Evolutionary conservation across 2,797 vertebrate genomes (phyloP).

Genomic region (Tachyglossus aculeatus): DNA sequence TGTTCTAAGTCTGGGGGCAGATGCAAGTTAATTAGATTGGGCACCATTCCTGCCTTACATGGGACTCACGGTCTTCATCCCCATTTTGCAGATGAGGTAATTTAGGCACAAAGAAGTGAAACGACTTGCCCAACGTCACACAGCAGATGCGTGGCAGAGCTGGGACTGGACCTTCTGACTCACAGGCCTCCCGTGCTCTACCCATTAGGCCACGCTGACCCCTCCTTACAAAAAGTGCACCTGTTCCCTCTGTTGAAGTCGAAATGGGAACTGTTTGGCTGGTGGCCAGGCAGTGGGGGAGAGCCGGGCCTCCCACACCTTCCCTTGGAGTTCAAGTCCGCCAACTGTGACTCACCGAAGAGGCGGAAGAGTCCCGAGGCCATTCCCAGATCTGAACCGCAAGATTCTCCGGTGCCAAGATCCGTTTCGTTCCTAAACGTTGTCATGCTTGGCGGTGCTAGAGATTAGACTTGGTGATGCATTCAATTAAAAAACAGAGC

Average conservation of each 20-base stretch:
- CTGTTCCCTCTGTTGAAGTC: background rate
- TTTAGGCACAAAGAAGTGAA: too few relatives aligned
- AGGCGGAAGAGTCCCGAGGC: background rate
- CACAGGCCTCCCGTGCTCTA: background rate
- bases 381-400: background rate
- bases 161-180: too few relatives aligned
- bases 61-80: too few relatives aligned
- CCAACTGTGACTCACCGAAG: background rate
- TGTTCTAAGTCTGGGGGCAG: too few relatives aligned
- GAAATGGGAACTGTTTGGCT: slow-evolving; percentile 1
- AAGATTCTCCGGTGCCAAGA: background rate
- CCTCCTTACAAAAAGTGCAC: background rate
- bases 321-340: background rate
- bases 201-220: too few relatives aligned
- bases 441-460: background rate
- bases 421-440: background rate
- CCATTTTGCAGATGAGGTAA: too few relatives aligned
- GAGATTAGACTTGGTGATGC: background rate
- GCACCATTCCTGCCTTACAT: too few relatives aligned
- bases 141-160: too few relatives aligned
- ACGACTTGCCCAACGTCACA: too few relatives aligned
- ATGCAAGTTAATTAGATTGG: too few relatives aligned
- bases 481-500: slow-evolving; percentile 4
- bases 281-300: background rate
- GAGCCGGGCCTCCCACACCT: background rate